Conservation (phyloP, 2,888 invertebrate genomes). For the Steromphala cineraria region DNA sequence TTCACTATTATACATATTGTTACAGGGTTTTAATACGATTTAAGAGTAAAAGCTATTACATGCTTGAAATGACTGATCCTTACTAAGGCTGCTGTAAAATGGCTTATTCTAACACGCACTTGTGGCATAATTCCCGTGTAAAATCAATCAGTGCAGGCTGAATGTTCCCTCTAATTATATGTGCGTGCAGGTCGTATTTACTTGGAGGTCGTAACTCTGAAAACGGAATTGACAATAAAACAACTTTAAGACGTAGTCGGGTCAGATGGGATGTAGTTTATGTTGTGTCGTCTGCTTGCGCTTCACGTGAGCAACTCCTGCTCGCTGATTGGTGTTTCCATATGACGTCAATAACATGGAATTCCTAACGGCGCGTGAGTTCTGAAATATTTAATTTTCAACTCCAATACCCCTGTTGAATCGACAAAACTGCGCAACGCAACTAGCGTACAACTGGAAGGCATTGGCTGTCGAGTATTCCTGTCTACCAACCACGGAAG, state of each 20-base stretch:
- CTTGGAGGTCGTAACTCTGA: not conserved
- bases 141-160: not conserved
- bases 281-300: not conserved
- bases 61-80: no score
- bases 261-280: not conserved
- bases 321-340: constrained; percentile 18
- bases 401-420: not conserved
- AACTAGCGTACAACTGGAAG: not conserved
- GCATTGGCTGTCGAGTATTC: constrained; percentile 2
- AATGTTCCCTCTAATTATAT: not conserved
- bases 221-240: constrained; percentile 8
- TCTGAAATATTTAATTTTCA: constrained; percentile 4
- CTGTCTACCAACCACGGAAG: not conserved
- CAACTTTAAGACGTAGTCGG: not conserved
- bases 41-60: no score
- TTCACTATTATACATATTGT: no score
- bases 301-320: not conserved
- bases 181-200: not conserved
- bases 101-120: no score
- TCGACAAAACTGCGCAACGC: not conserved
- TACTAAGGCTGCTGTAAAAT: no score
- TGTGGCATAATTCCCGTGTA: no score
- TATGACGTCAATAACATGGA: constrained; percentile 27
- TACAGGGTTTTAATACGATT: no score
- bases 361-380: constrained; percentile 21